These are phyloP conservation scores for Synergus japonicus DNA, from an alignment of 2,888 invertebrate genomes.

Conservation along the genomic window DNA sequence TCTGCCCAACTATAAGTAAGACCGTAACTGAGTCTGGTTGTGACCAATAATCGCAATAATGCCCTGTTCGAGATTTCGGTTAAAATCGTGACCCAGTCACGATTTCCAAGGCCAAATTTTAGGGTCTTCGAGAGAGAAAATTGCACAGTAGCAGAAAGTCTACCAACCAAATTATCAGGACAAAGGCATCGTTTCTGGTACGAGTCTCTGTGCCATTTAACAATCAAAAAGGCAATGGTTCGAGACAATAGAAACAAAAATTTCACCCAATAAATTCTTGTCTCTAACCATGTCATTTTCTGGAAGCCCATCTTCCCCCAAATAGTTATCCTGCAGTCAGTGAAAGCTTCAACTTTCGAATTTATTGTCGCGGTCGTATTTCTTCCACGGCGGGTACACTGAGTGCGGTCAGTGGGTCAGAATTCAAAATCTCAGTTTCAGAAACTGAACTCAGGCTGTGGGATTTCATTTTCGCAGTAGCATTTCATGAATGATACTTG, in stretches of 20 bases:
- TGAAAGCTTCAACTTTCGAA: slow-evolving; percentile 57
- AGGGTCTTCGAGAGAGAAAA: slow-evolving; percentile 3
- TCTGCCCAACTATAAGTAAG: background rate
- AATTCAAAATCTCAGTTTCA: slow-evolving; percentile 21
- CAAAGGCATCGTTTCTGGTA: slow-evolving; percentile 36
- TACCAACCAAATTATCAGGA: slow-evolving; percentile 42
- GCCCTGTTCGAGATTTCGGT: background rate
- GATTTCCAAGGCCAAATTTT: slow-evolving; percentile 24
- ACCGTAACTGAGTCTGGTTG: slow-evolving; percentile 20
- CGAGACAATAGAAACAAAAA: slow-evolving; percentile 44
- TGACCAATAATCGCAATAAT: slow-evolving; percentile 35
- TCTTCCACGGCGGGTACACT: slow-evolving; percentile 41
- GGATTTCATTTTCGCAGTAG: background rate
- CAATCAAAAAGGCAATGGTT: slow-evolving; percentile 37
- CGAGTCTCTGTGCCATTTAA: slow-evolving; percentile 16
- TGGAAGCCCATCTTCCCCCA: background rate
- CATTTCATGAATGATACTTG: background rate
- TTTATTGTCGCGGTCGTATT: slow-evolving; percentile 60
- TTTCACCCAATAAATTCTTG: slow-evolving; percentile 52
- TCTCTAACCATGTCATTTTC: slow-evolving; percentile 24
- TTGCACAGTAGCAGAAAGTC: slow-evolving; percentile 12
- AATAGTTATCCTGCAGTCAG: slow-evolving; percentile 40
- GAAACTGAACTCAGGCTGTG: background rate
- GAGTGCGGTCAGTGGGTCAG: slow-evolving; percentile 42
- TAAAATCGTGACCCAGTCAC: slow-evolving; percentile 50